Conservation (phyloP, 2,113 vertebrate genomes). For the Cephalopterus ornatus region DNA sequence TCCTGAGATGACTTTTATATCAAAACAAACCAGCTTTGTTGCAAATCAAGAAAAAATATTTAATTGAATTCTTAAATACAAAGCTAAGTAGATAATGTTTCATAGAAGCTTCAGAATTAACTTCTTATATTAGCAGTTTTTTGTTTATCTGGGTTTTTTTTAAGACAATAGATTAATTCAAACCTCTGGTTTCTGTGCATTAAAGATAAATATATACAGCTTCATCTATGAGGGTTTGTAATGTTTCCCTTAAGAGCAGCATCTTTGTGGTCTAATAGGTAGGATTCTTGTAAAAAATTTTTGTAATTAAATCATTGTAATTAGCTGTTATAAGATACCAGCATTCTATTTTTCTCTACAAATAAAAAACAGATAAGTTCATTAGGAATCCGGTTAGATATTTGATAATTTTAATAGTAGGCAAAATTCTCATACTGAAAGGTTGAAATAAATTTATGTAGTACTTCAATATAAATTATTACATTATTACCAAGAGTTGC, state of each 20-base stretch:
- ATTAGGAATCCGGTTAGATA: background rate
- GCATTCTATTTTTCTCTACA: background rate
- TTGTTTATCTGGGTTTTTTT: background rate
- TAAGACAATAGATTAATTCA: background rate
- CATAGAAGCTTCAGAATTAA: background rate
- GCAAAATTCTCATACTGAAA: background rate
- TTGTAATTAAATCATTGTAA: background rate
- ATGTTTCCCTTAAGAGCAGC: background rate
- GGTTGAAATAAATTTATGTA: background rate
- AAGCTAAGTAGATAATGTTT: background rate
- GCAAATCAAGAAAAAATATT: background rate
- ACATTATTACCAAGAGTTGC: background rate
- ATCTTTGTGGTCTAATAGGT: background rate
- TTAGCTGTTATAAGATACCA: background rate
- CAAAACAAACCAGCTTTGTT: background rate
- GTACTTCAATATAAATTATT: background rate
- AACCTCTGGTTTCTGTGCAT: too few relatives aligned
- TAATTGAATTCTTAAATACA: background rate
- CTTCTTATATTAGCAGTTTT: background rate
- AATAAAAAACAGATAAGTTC: background rate
- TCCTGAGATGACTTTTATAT: background rate
- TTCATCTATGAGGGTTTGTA: background rate
- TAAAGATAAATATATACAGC: background rate
- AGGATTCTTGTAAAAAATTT: background rate
- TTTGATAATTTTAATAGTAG: background rate